phyloP scores from a whole-genome alignment of 2,797 vertebrate species.

The Gambelia wislizenii region DNA sequence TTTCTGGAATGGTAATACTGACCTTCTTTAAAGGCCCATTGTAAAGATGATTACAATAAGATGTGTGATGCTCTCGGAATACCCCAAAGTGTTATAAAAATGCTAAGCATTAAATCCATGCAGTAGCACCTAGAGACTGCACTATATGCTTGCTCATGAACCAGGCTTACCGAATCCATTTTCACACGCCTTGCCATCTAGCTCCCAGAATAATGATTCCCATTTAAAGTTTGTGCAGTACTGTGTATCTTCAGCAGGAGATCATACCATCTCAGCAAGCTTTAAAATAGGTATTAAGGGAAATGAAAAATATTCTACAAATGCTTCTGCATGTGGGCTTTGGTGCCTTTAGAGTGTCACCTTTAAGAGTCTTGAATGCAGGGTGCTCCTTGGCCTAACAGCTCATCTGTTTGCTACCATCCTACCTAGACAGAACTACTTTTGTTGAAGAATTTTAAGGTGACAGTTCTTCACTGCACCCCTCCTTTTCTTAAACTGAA shows the following conservation, averaged over 20 bases:
- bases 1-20: neutral
- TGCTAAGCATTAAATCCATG: neutral
- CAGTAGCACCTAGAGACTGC: neutral
- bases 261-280: neutral
- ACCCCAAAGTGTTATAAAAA: neutral
- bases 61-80: neutral
- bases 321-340: neutral
- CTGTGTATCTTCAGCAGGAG: neutral
- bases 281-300: neutral
- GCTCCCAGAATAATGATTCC: neutral
- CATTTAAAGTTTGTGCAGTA: conserved; percentile 4
- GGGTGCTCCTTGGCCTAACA: neutral
- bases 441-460: neutral
- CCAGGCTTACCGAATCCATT: neutral
- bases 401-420: neutral
- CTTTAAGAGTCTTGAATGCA: neutral
- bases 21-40: neutral
- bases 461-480: neutral
- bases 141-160: neutral
- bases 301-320: neutral
- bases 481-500: neutral
- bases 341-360: neutral
- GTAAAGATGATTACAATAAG: neutral
- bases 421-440: no score
- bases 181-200: neutral